phyloP scores from a whole-genome alignment of 2,113 vertebrate species.

The Ophthalmolycus amberensis region DNA sequence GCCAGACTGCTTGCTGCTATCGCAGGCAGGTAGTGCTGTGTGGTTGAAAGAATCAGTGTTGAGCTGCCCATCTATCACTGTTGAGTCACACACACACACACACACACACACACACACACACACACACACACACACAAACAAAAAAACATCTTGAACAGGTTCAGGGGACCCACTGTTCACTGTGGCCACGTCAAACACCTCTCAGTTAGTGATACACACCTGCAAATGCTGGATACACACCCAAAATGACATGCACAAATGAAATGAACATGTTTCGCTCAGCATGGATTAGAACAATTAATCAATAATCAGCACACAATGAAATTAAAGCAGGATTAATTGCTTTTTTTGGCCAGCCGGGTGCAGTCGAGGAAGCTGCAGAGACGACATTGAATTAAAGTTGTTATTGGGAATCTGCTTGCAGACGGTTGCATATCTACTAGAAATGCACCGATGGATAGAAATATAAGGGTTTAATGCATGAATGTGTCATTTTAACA shows the following conservation, averaged over 20 bases:
- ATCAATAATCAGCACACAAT: not conserved
- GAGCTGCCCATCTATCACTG: constrained; percentile 23
- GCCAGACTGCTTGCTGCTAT: constrained; percentile 1
- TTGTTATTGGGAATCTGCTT: not conserved
- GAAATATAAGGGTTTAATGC: not conserved
- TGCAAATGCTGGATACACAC: not conserved
- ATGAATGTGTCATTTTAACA: not conserved
- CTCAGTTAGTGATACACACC: not conserved
- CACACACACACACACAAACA: not conserved
- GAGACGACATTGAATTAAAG: not conserved
- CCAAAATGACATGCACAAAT: not conserved
- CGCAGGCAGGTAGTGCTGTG: not conserved
- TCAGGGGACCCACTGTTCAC: constrained; percentile 6
- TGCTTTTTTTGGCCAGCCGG: not conserved
- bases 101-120: not conserved
- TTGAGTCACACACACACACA: constrained; percentile 1
- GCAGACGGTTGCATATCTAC: not conserved
- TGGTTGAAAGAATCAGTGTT: constrained; percentile 1
- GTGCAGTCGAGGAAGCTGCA: not conserved
- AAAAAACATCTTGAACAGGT: constrained; percentile 19
- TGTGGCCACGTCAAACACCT: constrained; percentile 10
- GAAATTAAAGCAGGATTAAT: not conserved
- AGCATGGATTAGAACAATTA: not conserved
- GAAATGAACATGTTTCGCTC: not conserved
- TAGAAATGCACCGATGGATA: not conserved